These are phyloP conservation scores for Blastobasis adustella DNA, from an alignment of 2,888 invertebrate genomes.

Conservation along the genomic window DNA sequence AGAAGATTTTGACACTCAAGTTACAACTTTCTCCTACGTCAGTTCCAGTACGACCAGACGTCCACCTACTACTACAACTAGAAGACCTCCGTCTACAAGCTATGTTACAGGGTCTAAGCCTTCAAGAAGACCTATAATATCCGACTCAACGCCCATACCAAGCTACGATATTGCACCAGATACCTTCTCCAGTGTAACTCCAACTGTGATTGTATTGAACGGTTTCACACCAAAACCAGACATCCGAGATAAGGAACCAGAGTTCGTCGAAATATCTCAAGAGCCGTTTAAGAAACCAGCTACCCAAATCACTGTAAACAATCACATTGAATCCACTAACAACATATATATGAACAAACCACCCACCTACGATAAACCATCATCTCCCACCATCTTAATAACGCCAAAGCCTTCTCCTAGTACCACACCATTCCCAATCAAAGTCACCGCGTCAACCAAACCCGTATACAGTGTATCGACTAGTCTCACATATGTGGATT, in stretches of 20 bases:
- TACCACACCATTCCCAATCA: conserved; percentile 53
- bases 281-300: conserved; percentile 69
- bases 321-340: conserved; percentile 75
- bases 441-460: conserved; percentile 30
- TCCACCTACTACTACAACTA: conserved; percentile 44
- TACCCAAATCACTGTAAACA: conserved; percentile 75
- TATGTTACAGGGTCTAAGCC: conserved; percentile 64
- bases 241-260: conserved; percentile 39
- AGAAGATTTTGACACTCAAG: conserved; percentile 47
- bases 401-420: conserved; percentile 79
- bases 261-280: conserved; percentile 66
- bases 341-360: conserved; percentile 64
- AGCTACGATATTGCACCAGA: conserved; percentile 52
- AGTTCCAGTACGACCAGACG: conserved; percentile 48
- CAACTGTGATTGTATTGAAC: conserved; percentile 61
- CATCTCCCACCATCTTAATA: conserved; percentile 78
- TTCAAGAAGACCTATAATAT: conserved; percentile 62
- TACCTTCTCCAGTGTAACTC: conserved; percentile 63
- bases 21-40: conserved; percentile 58
- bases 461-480: conserved; percentile 30
- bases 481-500: conserved; percentile 43
- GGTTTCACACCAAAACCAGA: conserved; percentile 46
- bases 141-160: conserved; percentile 31
- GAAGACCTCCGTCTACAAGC: conserved; percentile 60
- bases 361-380: conserved; percentile 59